These are phyloP conservation scores for Henricia sp. DNA, from an alignment of 53 echinoderm and acorn worm genomes.

Conservation along the genomic window DNA sequence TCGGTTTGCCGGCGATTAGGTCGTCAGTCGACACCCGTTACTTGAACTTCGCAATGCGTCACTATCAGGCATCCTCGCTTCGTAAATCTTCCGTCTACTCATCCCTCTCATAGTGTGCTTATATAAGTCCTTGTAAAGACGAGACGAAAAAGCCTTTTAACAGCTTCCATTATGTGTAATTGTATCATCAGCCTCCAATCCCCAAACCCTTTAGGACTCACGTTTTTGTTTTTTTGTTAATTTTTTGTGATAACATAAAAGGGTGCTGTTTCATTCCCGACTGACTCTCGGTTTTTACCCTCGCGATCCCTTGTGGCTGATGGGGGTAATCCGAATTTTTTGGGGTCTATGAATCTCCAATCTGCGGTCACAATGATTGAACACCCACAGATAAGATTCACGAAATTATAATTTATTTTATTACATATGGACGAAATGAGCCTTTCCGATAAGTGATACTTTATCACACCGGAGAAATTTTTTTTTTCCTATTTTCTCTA, in stretches of 20 bases:
- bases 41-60: not conserved
- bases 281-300: not conserved
- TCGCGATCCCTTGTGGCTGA: not conserved
- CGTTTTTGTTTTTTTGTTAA: not conserved
- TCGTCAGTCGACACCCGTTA: slow-evolving; percentile 31
- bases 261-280: not conserved
- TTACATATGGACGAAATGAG: too few relatives aligned
- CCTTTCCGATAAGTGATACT: too few relatives aligned
- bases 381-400: too few relatives aligned
- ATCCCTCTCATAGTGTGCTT: not conserved
- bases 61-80: not conserved
- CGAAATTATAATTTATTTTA: too few relatives aligned
- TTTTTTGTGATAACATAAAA: not conserved
- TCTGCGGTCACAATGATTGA: slow-evolving; percentile 8
- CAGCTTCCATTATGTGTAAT: slow-evolving; percentile 48
- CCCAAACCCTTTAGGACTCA: not conserved
- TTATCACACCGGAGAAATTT: too few relatives aligned
- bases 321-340: slow-evolving; percentile 9
- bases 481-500: too few relatives aligned
- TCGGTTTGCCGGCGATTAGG: not conserved
- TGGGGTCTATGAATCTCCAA: slow-evolving; percentile 4
- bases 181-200: slow-evolving; percentile 36
- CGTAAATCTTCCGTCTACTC: slow-evolving; percentile 6
- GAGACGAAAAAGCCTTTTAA: slow-evolving; percentile 17
- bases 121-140: not conserved